A percentile compares a stretch with the other conserved stretches of the same genome.
These are phyloP conservation scores for Trichopria drosophilae DNA, from an alignment of 2,888 invertebrate genomes.

Conservation along the genomic window DNA sequence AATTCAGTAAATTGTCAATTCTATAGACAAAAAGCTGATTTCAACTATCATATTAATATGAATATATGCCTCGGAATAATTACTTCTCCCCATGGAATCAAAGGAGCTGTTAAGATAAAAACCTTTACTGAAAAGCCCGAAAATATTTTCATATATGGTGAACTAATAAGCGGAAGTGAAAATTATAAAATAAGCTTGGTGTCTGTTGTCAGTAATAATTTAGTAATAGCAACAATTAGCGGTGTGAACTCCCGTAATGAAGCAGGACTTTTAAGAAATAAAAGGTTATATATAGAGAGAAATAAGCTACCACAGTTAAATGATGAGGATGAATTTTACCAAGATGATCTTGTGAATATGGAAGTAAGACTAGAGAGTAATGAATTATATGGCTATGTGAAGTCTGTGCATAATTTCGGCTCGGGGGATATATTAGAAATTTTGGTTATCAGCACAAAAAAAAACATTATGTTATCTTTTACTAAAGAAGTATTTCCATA, in stretches of 20 bases:
- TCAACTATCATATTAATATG: slow-evolving; percentile 18
- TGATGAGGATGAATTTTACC: slow-evolving; percentile 27
- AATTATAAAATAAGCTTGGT: slow-evolving; percentile 26
- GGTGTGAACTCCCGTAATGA: slow-evolving; percentile 27
- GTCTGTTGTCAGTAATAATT: slow-evolving; percentile 25
- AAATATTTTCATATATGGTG: slow-evolving; percentile 26
- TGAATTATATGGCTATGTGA: slow-evolving; percentile 28
- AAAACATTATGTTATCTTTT: slow-evolving; percentile 26
- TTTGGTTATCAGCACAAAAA: slow-evolving; percentile 27
- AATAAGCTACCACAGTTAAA: slow-evolving; percentile 22
- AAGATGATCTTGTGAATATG: slow-evolving; percentile 26
- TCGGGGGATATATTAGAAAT: slow-evolving; percentile 28
- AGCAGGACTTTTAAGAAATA: slow-evolving; percentile 26
- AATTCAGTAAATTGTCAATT: too few species aligned
- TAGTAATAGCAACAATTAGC: slow-evolving; percentile 26
- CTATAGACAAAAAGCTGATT: too few species aligned
- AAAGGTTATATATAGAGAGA: slow-evolving; percentile 26
- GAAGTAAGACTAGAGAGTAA: slow-evolving; percentile 26
- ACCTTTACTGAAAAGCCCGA: slow-evolving; percentile 24
- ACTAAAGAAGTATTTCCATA: slow-evolving; percentile 27
- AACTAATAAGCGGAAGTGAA: slow-evolving; percentile 23
- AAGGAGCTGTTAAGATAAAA: slow-evolving; percentile 26
- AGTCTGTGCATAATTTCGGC: slow-evolving; percentile 26
- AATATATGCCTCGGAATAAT: slow-evolving; percentile 24
- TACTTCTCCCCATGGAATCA: slow-evolving; percentile 26